Evolutionary conservation across 2,888 invertebrate genomes (phyloP).

Genomic region (Drosophila diplacantha): DNA sequence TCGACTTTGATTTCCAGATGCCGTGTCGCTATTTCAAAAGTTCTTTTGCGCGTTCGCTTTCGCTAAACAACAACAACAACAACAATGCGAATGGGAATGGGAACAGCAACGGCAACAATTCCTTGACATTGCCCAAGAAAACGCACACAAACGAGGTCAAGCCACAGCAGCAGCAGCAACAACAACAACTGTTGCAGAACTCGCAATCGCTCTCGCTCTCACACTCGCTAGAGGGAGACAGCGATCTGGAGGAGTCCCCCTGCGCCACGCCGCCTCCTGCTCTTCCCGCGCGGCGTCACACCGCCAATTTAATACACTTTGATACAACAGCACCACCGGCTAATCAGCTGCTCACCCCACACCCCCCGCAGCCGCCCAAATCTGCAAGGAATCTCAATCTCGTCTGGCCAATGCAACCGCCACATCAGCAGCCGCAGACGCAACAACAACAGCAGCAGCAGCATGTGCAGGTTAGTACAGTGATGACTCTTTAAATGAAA

Average conservation of each 20-base stretch:
- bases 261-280: conserved; percentile 66
- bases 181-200: conserved; percentile 20
- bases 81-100: conserved; percentile 53
- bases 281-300: conserved; percentile 67
- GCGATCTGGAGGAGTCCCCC: conserved; percentile 40
- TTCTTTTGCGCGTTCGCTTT: conserved; percentile 80
- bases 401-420: conserved; percentile 51
- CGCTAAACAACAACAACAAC: conserved; percentile 73
- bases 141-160: conserved; percentile 58
- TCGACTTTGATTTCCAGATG: conserved; percentile 77
- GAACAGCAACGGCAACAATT: conserved; percentile 48
- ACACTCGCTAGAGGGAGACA: conserved; percentile 21
- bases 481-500: neutral
- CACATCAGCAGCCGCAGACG: conserved; percentile 19
- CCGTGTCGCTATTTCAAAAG: conserved; percentile 80
- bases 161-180: conserved; percentile 29
- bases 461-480: conserved; percentile 25
- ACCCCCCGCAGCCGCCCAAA: conserved; percentile 30
- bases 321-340: conserved; percentile 23
- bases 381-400: conserved; percentile 53
- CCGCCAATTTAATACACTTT: conserved; percentile 54
- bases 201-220: conserved; percentile 23
- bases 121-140: conserved; percentile 54
- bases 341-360: conserved; percentile 49
- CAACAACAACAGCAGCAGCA: conserved; percentile 2